Conservation (phyloP, 2,797 vertebrate genomes). For the Microcaecilia unicolor region DNA sequence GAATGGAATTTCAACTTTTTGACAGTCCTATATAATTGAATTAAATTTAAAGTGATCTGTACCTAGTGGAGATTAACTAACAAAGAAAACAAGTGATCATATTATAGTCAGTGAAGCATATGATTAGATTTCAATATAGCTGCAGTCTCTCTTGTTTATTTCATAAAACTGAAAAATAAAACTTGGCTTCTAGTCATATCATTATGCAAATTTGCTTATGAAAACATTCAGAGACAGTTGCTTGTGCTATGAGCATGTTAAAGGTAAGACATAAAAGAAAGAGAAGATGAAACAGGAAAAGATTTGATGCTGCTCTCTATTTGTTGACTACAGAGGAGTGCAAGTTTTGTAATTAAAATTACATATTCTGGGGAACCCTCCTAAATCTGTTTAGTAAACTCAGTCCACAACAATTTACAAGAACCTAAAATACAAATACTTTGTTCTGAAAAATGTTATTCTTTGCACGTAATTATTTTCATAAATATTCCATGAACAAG, state of each 20-base stretch:
- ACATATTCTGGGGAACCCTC: too few relatives aligned
- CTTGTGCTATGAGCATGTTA: not conserved
- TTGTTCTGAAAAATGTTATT: too few relatives aligned
- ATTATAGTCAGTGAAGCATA: conserved; percentile 22
- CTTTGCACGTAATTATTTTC: too few relatives aligned
- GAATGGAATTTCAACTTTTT: conserved; percentile 12
- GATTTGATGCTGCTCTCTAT: too few relatives aligned
- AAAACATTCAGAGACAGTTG: conserved; percentile 7
- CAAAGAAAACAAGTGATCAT: conserved; percentile 19
- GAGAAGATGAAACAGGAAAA: too few relatives aligned
- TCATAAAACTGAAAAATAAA: conserved; percentile 4
- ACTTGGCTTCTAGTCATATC: conserved; percentile 8
- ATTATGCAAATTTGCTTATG: conserved; percentile 16
- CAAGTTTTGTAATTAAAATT: too few relatives aligned
- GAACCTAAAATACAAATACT: too few relatives aligned
- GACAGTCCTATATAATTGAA: not conserved
- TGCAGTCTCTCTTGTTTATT: conserved; percentile 11
- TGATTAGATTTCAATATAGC: conserved; percentile 21
- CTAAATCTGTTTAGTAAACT: too few relatives aligned
- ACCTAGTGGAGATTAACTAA: conserved; percentile 23
- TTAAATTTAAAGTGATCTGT: conserved; percentile 19
- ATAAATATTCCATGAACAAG: too few relatives aligned
- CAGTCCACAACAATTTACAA: too few relatives aligned
- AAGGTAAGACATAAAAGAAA: not conserved
- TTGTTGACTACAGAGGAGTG: too few relatives aligned